These are phyloP conservation scores for Lonchura striata DNA, from an alignment of 2,113 vertebrate genomes.

Conservation along the genomic window DNA sequence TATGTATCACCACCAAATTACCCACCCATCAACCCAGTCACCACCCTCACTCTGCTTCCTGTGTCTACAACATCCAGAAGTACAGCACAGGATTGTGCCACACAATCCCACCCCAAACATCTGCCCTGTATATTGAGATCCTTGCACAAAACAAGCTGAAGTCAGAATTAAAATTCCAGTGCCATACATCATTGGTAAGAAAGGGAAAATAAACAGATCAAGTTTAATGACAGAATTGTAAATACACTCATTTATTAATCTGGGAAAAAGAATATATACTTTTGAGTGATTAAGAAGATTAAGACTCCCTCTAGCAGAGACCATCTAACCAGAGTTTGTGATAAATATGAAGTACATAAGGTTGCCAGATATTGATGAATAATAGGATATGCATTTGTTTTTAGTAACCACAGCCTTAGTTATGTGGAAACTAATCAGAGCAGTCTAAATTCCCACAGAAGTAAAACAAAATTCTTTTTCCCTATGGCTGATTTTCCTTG, in stretches of 20 bases:
- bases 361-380: not conserved
- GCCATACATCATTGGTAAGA: not conserved
- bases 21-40: not conserved
- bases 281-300: not conserved
- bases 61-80: not conserved
- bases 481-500: not conserved
- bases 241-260: not conserved
- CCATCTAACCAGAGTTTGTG: not conserved
- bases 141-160: not conserved
- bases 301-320: not conserved
- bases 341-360: not conserved
- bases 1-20: accelerated
- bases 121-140: accelerated
- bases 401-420: not conserved
- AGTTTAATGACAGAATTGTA: not conserved
- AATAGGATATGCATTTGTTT: not conserved
- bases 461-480: not conserved
- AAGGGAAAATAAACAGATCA: not conserved
- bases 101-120: accelerated
- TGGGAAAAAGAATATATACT: not conserved
- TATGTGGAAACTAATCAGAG: not conserved
- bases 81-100: too few relatives aligned
- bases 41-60: not conserved
- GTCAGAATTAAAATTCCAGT: not conserved
- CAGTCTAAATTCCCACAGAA: not conserved